Evolutionary conservation across 2,888 invertebrate genomes (phyloP).

Genomic region (Tipula vernalis): DNA sequence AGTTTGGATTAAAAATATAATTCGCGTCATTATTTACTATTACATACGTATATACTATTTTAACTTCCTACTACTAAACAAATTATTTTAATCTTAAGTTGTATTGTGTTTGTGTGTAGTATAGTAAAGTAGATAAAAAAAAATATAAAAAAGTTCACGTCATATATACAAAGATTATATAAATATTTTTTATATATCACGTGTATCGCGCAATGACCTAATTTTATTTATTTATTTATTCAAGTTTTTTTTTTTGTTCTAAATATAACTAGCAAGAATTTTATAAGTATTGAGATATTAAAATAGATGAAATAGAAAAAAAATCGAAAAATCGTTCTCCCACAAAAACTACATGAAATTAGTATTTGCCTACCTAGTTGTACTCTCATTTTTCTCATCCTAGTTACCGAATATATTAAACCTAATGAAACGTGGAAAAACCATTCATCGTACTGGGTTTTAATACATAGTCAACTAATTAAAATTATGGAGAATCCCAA

Average conservation of each 20-base stretch:
- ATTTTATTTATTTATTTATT: not conserved
- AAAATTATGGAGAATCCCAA: too few species aligned
- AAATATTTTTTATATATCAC: not conserved
- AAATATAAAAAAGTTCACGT: not conserved
- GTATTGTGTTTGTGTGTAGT: not conserved
- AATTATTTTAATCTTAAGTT: not conserved
- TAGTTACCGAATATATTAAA: too few species aligned
- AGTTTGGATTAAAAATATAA: not conserved
- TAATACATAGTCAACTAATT: too few species aligned
- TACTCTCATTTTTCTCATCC: too few species aligned
- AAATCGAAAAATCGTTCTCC: not conserved
- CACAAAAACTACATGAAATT: not conserved
- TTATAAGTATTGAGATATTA: not conserved
- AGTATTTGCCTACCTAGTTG: too few species aligned
- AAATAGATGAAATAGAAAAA: not conserved
- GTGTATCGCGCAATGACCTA: not conserved
- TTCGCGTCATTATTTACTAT: not conserved
- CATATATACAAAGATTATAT: not conserved
- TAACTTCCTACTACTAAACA: not conserved
- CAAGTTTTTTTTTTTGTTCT: not conserved
- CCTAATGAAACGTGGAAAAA: too few species aligned
- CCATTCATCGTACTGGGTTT: too few species aligned
- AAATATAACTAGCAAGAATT: not conserved
- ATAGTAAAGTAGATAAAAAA: not conserved
- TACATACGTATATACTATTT: not conserved